Evolutionary conservation across 2,888 invertebrate species (phyloP), one percentile per base, ranked within the genome.

Genomic region (Cyaniris semiargus): DNA sequence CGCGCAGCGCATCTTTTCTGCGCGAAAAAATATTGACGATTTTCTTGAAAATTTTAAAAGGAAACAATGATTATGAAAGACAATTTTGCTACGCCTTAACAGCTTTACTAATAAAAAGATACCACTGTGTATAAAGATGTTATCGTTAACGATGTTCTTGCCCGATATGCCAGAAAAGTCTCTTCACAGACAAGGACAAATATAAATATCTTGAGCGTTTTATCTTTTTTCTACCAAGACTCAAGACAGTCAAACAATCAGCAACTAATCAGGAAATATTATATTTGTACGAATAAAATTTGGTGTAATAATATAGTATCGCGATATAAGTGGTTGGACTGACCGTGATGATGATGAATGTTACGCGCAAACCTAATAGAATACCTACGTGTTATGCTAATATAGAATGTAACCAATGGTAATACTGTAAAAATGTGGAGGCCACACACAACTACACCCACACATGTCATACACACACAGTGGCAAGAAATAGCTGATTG

Each of bases 401-500:
- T 56, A 77, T 60, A 77, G 72, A 77, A 58, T 60, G 71, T 77
- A 77, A 71, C 77, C 77, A 77, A 72, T 77, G 44, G 77, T 58
- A 72, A 72, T 77, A 60, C 44, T 77, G 72, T 72, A 77, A 77
- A 77, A 76, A 77, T 72, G 71, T 77, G 77, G 77, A 77, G 77
- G 77, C 76, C 82, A 78, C 78, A 79, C 76, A 81, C 70, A 75
- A 60, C 78, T 48, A 31, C 79, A 77, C 76, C 79, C 82, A 83
- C 83, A 84, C 82, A 81, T 77, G 81, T 84, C 86, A 75, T 23
- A 15, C 76, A 71, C 88, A 89, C 88, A 85, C n/a, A 75, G 60
- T 31, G 48, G 81, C 66, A 76, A 77, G 21, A 79, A 78, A 10
- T 10, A 18, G 80, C 80, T 78, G 85, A 89, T 92, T 92, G 90